Base-by-base conservation (phyloP, 2,888 invertebrate genomes). In the Trilocha varians region DNA sequence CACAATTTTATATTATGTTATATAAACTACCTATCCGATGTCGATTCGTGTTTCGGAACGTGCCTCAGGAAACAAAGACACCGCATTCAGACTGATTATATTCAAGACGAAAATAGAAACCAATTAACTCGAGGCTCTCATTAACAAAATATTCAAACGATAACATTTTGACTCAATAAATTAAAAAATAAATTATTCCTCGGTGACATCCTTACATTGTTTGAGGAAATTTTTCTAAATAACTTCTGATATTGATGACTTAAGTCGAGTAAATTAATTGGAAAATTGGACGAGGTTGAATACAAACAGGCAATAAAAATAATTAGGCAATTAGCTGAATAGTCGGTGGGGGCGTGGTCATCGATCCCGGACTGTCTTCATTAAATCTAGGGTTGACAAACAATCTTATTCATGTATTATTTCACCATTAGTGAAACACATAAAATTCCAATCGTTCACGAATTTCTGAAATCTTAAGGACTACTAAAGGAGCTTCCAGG, bases 231-330 rank as follows among this genome's bases (percentile, higher is more conserved):
- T 25, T 3, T 25, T 25, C n/a, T n/a, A n/a, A 25, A 25, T 25
- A 25, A 9, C 8, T 11, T 25, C 8, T 25, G 25, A 25, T 25
- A 9, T 25, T 25, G 8, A 25, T 3, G 25, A 25, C 34, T 42
- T 35, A 38, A 25, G 34, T 38, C 38, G 34, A 39, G 14, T 11
- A 42, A 15, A 38, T 40, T 40, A 43, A 43, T 43, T 43, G 40
- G 34, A 43, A 73, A 75, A 78, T 72, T 62, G 71, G 61, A 65
- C 65, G 59, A 59, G 59, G 65, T 18, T 4, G 18, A 61, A 69
- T 78, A 82, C 77, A 74, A 79, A 77, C 70, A 73, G 75, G 78
- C 70, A 77, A 80, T 84, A 83, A 82, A 83, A 80, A 78, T 80
- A 78, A 82, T 82, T 72, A 80, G 75, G 68, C 76, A 76, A 76